Evolutionary conservation across 2,113 vertebrate species (phyloP), one percentile per base, ranked within the genome.

Genomic region (Amblyopsis rosae): DNA sequence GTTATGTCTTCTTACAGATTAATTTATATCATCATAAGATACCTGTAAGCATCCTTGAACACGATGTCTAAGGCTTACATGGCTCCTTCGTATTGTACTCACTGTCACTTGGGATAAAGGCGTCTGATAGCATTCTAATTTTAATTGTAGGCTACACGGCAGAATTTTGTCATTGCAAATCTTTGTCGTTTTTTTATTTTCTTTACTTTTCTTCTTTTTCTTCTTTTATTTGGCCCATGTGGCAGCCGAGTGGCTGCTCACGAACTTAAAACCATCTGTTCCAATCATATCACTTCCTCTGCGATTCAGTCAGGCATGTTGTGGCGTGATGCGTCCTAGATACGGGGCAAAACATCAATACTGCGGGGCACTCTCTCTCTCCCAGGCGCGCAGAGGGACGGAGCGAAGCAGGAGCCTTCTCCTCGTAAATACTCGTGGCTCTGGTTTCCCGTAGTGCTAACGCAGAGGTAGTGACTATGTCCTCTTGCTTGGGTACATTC

Each of bases 311-410:
- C 77, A 75, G 81, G 72, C 76, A 73, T 77, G 79, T 61, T 80
- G 71, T 72, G 64, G 70, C 85, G 83, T 81, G 71, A 84, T 77
- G 82, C 49, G 72, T 80, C 86, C 85, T 81, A 87, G 85, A 87
- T 83, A 86, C 65, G 82, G 79, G 65, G 75, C 67, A 70, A 76
- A 76, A 72, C 66, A 82, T 82, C 77, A 76, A 60, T 33, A 51
- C 73, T 67, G 62, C 77, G 53, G 75, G 70, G 72, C 72, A 59
- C 67, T 11, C 6, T 67, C 62, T 76, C 73, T 86, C 70, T 89
- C 55, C 67, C 49, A 72, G 80, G 70, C 80, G 80, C 61, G 58
- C 59, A 58, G 12, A 7, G 68, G 68, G 53, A 67, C 53, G 8
- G 68, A 72, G 65, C n/a, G 19, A 60, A 78, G 62, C 32, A 47